Base-by-base conservation (phyloP, 1,140 invertebrate genomes). In the Andrena cerasifolii region DNA sequence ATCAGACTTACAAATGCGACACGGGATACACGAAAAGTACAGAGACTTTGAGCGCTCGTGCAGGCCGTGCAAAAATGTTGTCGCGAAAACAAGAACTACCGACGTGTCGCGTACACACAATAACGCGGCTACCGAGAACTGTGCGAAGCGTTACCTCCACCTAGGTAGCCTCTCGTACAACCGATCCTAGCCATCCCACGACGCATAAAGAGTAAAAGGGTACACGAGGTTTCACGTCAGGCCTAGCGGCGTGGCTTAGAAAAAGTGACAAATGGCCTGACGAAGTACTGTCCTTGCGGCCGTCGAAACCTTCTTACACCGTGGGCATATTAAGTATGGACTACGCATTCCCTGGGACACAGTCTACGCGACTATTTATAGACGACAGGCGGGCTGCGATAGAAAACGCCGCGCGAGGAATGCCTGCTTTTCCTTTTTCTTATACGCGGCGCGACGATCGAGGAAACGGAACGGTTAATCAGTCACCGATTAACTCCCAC, bases 191-290 rank as follows among this genome's bases (percentile, higher is more conserved):
- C 54, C 54, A 24, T 28, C 31, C 33, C 43, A 47, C 43, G 16
- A 3, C 28, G 31, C 74, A 70, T 61, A 70, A 70, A 70, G 49
- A 77, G 74, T 21, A 47, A 40, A n/a, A 75, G 26, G 18, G n/a
- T 70, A 77, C 74, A 61, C 54, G 74, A 51, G 53, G 66, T 70
- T 77, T 43, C 66, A 58, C 66, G 74, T 77, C 67, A 54, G 49
- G 54, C 33, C 49, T 54, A 61, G 75, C 47, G 56, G 43, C n/a
- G 47, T 2, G 65, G 75, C 45, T 62, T 43, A 58, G 56, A 71
- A 77, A 71, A 77, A 77, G 67, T 77, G 67, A 77, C 66, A 77
- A 71, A 77, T 71, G 54, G 45, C 56, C 56, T 54, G 75, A 77
- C 54, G 75, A 76, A 58, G 73, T 68, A 24, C 73, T 36, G 73